A percentile compares a stretch with the other conserved stretches of the same genome.
phyloP scores from a whole-genome alignment of 2,797 vertebrate genomes.

The Mus caroli region DNA sequence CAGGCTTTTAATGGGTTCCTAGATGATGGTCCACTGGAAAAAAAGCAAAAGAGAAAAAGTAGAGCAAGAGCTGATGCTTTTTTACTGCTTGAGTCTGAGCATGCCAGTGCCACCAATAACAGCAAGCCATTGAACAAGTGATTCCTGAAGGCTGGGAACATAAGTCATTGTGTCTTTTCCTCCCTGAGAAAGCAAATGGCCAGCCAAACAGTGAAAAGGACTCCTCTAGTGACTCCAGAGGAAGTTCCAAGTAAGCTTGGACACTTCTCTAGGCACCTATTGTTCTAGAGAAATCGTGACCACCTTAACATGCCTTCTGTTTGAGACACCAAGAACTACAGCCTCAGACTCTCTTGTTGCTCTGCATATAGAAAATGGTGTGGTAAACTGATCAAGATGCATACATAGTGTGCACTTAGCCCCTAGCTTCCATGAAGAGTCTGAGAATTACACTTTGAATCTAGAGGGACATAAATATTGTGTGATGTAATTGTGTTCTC shows the following conservation, averaged over 20 bases:
- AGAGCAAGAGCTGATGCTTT: constrained; percentile 70
- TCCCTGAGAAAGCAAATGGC: constrained; percentile 15
- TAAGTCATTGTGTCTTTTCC: neutral
- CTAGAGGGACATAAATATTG: neutral
- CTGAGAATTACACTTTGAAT: constrained; percentile 12
- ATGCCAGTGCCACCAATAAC: constrained; percentile 65
- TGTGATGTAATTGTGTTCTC: neutral
- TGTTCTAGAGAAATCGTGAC: neutral
- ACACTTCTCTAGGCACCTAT: neutral
- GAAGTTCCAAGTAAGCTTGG: neutral
- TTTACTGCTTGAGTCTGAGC: constrained; percentile 30
- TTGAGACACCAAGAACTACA: neutral
- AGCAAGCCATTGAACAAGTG: constrained; percentile 72
- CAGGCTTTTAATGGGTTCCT: constrained; percentile 59
- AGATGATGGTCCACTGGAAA: constrained; percentile 60
- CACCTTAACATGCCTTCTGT: neutral
- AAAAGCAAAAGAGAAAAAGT: constrained; percentile 4
- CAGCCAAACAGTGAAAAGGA: neutral
- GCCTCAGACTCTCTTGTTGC: neutral
- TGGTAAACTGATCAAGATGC: neutral
- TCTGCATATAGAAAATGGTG: neutral
- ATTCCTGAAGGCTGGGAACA: constrained; percentile 11
- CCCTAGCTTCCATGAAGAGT: neutral
- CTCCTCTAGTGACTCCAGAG: neutral
- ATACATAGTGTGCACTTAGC: neutral